phyloP scores from a whole-genome alignment of 2,113 vertebrate species.

The Manacus vitellinus region DNA sequence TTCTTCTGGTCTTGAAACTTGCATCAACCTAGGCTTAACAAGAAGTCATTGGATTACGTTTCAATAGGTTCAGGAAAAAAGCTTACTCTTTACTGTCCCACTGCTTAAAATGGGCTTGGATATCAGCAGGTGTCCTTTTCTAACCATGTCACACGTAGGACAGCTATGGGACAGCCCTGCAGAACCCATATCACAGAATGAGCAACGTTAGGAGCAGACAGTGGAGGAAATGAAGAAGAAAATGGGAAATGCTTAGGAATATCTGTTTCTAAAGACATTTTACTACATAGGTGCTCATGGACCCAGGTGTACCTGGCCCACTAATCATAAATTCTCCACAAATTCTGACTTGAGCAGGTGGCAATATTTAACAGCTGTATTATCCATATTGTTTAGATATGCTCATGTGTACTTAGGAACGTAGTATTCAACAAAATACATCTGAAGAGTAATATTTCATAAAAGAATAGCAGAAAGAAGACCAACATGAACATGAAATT shows the following conservation, averaged over 20 bases:
- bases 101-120: neutral
- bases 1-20: neutral
- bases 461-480: neutral
- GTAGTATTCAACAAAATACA: neutral
- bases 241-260: neutral
- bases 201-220: fast-evolving
- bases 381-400: neutral
- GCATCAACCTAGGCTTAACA: neutral
- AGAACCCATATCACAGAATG: neutral
- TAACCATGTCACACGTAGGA: neutral
- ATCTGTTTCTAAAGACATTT: neutral
- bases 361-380: neutral
- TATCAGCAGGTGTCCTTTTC: neutral
- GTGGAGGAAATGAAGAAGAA: neutral
- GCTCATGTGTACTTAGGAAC: neutral
- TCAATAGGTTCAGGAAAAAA: neutral
- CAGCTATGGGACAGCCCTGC: neutral
- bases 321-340: neutral
- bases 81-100: neutral
- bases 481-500: neutral
- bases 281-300: neutral
- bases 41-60: neutral
- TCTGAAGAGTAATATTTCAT: neutral
- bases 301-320: neutral
- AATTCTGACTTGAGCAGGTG: neutral